Base-by-base conservation (phyloP, 2,797 vertebrate species). In the Scarus forsteni region DNA sequence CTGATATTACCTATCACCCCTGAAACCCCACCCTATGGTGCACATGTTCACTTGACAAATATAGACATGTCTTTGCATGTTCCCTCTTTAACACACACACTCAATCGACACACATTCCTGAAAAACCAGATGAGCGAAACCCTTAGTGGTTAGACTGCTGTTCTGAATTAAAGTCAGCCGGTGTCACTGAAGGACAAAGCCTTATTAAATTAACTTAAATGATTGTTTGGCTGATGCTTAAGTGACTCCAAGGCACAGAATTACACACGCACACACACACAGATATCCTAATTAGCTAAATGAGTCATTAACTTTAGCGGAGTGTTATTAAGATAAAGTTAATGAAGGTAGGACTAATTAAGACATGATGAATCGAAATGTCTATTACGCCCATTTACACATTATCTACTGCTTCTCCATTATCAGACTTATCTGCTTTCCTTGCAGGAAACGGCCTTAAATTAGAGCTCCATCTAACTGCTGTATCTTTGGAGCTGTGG, bases 301-400 rank as follows among this genome's bases (percentile, higher is more conserved):
- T 85, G 80, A 86, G 57, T 87, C 79, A 88, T 90, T 92, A 70
- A 90, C 87, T 88, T 85, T 60, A 51, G 85, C 44, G n/a, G 66
- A 71, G 63, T 18, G 69, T 85, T 92, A 94, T 94, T 92, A 93
- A 94, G 93, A 94, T 93, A 93, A 94, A 88, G 79, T 88, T 92
- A 94, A 94, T 93, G 90, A 91, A 91, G 91, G 89, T 85, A 89
- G 78, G 79, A 77, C 90, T 89, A 92, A 94, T 94, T 92, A 93
- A 94, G 89, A 91, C 83, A 77, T 92, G 91, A 91, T 90, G 82
- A 92, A 93, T 88, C 62, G 80, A 77, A 82, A 78, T 80, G 90
- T 92, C 90, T 64, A 66, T 78, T 79, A 75, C 72, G 74, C 60
- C 70, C 79, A 84, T 93, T 89, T 91, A 67, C 70, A 81, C 60